Base-by-base conservation (phyloP, 2,888 invertebrate species). In the Autographa gamma region DNA sequence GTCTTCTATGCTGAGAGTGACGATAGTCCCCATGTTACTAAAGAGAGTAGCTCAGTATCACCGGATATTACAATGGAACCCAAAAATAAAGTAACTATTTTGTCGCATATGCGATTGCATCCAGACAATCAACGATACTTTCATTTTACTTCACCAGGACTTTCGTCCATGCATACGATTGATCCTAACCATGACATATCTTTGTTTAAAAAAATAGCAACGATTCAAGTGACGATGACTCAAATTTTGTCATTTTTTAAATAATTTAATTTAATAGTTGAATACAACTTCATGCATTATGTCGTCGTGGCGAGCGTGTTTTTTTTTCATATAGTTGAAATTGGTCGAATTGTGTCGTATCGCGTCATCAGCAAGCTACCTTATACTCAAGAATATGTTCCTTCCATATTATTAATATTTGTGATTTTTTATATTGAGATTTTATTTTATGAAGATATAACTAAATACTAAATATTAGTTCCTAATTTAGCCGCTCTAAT, bases 121-220 rank as follows among this genome's bases (percentile, higher is more conserved):
- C 54, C 54, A 56, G 54, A 56, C 19, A 56, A 56, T 56, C 54
- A 56, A 56, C 18, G 54, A 56, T 56, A 43, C 61, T 38, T 66
- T 25, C 0, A 66, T 34, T 66, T 61, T 61, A 8, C 38, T 60
- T 34, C 66, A n/a, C 61, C 60, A 54, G 61, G 61, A 54, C 66
- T 38, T 66, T 61, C 66, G 52, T 54, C 25, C 19, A 52, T 60
- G 52, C 66, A 54, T 61, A 31, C 0, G 61, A 61, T 66, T 66
- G 66, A 66, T 60, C 61, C 61, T 61, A 61, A 52, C 34, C 61
- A 61, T 66, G 66, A 61, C 52, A 14, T 64, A 66, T 66, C 61
- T 48, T 60, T 32, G 31, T 59, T 59, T 59, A 43, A 16, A 43
- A 43, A 43, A 43, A 43, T 43, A 43, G 8, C 16, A 43, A 43